Base-by-base conservation (phyloP, 2,113 vertebrate species). In the Pseudorhombus dupliciocellatus region DNA sequence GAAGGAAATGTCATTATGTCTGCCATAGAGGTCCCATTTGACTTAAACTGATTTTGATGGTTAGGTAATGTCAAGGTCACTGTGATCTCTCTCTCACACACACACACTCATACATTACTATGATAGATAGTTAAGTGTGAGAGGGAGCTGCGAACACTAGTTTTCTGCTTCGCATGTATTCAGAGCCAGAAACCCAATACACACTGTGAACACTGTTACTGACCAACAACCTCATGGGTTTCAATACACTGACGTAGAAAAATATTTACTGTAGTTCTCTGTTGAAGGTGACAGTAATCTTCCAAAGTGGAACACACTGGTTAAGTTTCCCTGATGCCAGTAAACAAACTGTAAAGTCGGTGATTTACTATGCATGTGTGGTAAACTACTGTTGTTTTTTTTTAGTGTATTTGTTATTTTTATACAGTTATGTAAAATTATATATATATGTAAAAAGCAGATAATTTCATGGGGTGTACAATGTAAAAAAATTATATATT, bases 161-260 rank as follows among this genome's bases (percentile, higher is more conserved):
- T 16, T 31, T 70, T 66, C 57, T 68, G n/a, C 26, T 26, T 26
- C 26, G 37, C 26, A 30, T 75, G 15, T 44, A 51, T 21, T 51
- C 48, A 51, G 20, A 48, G 20, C 8, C 46, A 51, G 24, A 14
- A 54, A 25, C 63, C 30, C 4, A 44, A 68, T 59, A 50, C 42
- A 85, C 34, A 85, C 14, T 80, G 81, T 90, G 83, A 87, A 81
- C 30, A 56, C 12, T 69, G 44, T 37, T 71, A 11, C 7, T 25
- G 26, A 61, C 25, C 50, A 31, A 26, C 26, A 40, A 57, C 40
- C 12, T 53, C 4, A 28, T 37, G 1, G 15, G 26, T 52, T 68
- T n/a, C n/a, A 48, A 4, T 50, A 28, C 18, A 40, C 56, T 15
- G 30, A 60, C 7, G 28, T 42, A 18, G 3, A 37, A 11, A 37